These are phyloP conservation scores for Luehdorfia chinensis DNA, from an alignment of 1,140 invertebrate species.

Conservation along the genomic window DNA sequence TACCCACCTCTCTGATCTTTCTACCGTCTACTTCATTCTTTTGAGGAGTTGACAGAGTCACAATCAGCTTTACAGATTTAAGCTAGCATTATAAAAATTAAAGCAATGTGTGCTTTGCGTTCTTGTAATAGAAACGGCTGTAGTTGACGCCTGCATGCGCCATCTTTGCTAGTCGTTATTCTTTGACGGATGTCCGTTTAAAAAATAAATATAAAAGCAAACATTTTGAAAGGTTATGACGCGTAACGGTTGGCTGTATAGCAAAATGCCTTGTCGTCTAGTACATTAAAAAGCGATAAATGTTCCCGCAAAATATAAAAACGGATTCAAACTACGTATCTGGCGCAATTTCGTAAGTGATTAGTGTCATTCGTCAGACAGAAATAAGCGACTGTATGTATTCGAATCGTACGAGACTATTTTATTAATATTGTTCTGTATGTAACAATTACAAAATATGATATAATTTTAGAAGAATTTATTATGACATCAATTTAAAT, in stretches of 20 bases:
- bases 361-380: conserved; percentile 32
- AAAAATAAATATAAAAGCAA: conserved; percentile 53
- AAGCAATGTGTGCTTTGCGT: conserved; percentile 25
- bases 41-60: conserved; percentile 31
- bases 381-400: conserved; percentile 23
- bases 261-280: conserved; percentile 47
- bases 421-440: conserved; percentile 1
- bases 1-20: conserved; percentile 43
- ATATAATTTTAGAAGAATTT: conserved; percentile 11
- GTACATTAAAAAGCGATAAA: conserved; percentile 63
- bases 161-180: conserved; percentile 35
- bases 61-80: conserved; percentile 26
- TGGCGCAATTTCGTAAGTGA: conserved; percentile 35
- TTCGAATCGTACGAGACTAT: conserved; percentile 2
- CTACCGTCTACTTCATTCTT: conserved; percentile 35
- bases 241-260: conserved; percentile 43
- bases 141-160: conserved; percentile 32
- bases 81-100: conserved; percentile 10
- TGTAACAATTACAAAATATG: conserved; percentile 9
- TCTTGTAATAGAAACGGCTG: conserved; percentile 23
- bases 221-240: conserved; percentile 39
- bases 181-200: conserved; percentile 42
- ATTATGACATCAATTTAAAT: background rate
- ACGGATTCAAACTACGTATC: conserved; percentile 22
- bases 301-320: conserved; percentile 40